Conservation (phyloP, 2,888 invertebrate species). For the Apantesis nais region DNA sequence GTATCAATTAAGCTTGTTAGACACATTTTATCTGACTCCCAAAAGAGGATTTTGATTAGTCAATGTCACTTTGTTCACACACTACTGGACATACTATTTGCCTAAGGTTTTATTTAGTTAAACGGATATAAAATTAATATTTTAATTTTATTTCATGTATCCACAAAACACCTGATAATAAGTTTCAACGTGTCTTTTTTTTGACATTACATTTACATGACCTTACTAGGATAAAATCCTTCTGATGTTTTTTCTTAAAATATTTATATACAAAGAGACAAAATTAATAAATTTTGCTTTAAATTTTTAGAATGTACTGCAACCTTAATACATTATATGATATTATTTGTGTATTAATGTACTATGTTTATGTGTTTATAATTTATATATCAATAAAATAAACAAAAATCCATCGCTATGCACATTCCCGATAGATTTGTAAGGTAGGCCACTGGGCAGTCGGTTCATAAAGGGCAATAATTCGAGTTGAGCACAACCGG, state of each 20-base stretch:
- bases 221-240: not conserved
- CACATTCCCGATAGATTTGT: conserved; percentile 39
- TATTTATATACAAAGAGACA: not conserved
- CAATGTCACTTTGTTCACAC: conserved; percentile 30
- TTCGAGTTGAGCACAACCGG: conserved; percentile 68
- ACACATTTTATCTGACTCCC: conserved; percentile 35
- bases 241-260: not conserved
- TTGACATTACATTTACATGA: not conserved
- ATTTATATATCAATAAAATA: not conserved
- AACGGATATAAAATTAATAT: not conserved
- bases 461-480: conserved; percentile 68
- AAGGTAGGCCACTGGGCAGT: conserved; percentile 43
- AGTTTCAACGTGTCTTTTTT: not conserved
- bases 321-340: too few relatives aligned
- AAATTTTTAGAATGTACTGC: not conserved
- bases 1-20: conserved; percentile 48
- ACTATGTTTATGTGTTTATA: too few relatives aligned
- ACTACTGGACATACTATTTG: conserved; percentile 1
- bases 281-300: not conserved
- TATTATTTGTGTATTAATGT: too few relatives aligned
- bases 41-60: conserved; percentile 42
- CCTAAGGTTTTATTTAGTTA: not conserved
- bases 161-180: not conserved
- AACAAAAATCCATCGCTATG: conserved; percentile 10
- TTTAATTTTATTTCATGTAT: not conserved